Percentiles rank a stretch among this genome's conserved stretches.
These are phyloP conservation scores for Phengaris alcon DNA, from an alignment of 2,888 invertebrate species.

Conservation along the genomic window DNA sequence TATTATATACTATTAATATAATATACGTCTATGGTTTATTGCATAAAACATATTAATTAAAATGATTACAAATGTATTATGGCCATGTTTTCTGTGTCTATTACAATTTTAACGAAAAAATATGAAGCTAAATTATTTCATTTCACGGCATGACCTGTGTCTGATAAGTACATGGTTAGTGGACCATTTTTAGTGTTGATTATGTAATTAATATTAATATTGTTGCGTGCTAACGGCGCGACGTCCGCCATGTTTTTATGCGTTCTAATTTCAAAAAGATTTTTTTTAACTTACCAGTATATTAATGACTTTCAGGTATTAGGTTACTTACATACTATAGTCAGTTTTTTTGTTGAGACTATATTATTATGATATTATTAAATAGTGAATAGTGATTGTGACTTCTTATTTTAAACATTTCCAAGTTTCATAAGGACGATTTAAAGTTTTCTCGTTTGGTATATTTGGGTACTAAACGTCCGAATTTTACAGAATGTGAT, in stretches of 20 bases:
- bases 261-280: constrained; percentile 19
- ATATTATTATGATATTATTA: background rate
- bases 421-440: no score
- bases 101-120: background rate
- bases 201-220: constrained; percentile 26
- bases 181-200: constrained; percentile 4
- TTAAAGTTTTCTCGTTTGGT: no score
- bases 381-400: no score
- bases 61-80: background rate
- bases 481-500: background rate
- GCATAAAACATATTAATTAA: background rate
- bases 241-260: constrained; percentile 10
- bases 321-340: background rate
- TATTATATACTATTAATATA: no score
- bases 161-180: background rate
- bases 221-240: constrained; percentile 14
- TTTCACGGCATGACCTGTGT: constrained; percentile 10
- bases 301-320: background rate
- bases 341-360: background rate
- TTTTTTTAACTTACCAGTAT: constrained; percentile 2
- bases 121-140: constrained; percentile 11
- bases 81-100: background rate
- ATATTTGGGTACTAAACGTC: no score
- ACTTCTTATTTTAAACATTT: no score
- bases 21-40: background rate